Base-by-base conservation (phyloP, 2,888 invertebrate genomes). In the Ophion costatus region DNA sequence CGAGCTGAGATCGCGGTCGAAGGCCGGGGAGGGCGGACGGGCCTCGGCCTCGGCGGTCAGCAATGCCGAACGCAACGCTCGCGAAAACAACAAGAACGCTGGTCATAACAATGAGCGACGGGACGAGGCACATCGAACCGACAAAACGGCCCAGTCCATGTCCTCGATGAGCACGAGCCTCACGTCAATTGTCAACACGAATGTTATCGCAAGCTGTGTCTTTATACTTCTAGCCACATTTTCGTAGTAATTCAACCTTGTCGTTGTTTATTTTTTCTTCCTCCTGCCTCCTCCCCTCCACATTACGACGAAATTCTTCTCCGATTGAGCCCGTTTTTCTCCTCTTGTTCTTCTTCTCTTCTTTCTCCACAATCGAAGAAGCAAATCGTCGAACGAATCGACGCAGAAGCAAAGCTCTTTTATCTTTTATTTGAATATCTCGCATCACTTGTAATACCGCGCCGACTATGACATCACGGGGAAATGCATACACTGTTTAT, bases 81-180 rank as follows among this genome's bases (percentile, higher is more conserved):
- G 85, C 61, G 86, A 88, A 61, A 82, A 74, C 70, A 89, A 86
- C 57, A 86, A 86, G 63, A n/a, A 79, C 33, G 84, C 79, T 69
- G 51, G 11, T 17, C 17, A 51, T 14, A 57, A 76, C 5, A 77
- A 67, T 11, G 56, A 69, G 14, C 67, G 57, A 10, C 56, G 45
- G 38, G 86, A 86, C 45, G 90, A 89, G 20, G 88, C 88, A 75
- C 88, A 88, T 59, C 89, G 90, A 87, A 88, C 89, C 71, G 92
- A 92, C 85, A 92, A 92, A 80, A 91, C 91, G 20, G 90, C 92
- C 38, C 92, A 91, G 80, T 92, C 93, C 70, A 92, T 92, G 91
- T 92, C 92, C 14, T 92, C 92, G 70, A 91, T 88, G 78, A 90
- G 89, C 83, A 83, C 89, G 11, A 87, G 87, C 67, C 75, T 81